Base-by-base conservation (phyloP, 2,888 invertebrate species). In the Dolichomitus sp. region DNA sequence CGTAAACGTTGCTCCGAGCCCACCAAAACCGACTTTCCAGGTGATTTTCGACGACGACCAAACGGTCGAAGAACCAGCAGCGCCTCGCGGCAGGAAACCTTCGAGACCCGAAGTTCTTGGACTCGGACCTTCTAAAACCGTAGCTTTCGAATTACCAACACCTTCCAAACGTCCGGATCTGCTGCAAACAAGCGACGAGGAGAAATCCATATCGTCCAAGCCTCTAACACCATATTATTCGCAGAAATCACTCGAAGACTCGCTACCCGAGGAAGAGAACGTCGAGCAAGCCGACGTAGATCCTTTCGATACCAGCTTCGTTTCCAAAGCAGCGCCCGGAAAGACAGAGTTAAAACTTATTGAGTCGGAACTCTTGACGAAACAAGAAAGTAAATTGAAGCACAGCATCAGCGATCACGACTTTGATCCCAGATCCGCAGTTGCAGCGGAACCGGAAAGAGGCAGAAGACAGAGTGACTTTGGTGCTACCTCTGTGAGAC, bases 141-240 rank as follows among this genome's bases (percentile, higher is more conserved):
- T 96, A 11, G 95, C 95, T 0, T 96, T 96, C 86, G 94, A 95
- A 81, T 92, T 96, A 70, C 95, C 96, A n/a, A 94, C 95, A 1
- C 94, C 95, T 7, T 91, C 92, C 0, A 89, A 91, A 66, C 90
- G 93, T 81, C 92, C 92, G 3, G 95, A 96, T 90, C 93, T 96
- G 69, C 94, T 97, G 12, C 94, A 94, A 17, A 93, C 94, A n/a
- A 94, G 93, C 78, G 95, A 95, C 83, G 97, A 96, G 90, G 94
- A 94, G 84, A 94, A 93, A 40, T 96, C 96, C 90, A 94, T 95
- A 70, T 89, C 91, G 0, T 94, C 94, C 4, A 97, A 97, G 90
- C 98, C 98, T 4, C 91, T 97, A 69, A 98, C 98, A 4, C 98
- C 98, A 0, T 97, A 97, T 89, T 97, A 97, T 92, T 96, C 96